Base-by-base conservation (phyloP, 1,140 invertebrate species). In the Penaeus japonicus region DNA sequence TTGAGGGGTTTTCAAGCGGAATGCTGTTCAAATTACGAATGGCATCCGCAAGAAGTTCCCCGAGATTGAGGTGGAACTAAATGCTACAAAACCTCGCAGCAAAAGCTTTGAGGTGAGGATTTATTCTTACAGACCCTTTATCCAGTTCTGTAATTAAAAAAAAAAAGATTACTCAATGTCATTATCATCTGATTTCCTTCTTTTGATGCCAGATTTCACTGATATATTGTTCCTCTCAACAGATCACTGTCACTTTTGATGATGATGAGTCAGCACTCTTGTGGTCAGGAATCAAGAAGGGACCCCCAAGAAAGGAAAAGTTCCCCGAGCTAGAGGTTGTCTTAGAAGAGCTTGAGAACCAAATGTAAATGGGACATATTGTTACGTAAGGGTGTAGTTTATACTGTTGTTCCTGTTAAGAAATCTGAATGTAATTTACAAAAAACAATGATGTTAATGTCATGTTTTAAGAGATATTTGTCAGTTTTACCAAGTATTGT, bases 1-100 rank as follows among this genome's bases (percentile, higher is more conserved):
- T 15, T 87, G 85, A 87, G 54, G 59, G n/a, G 85, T 87, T n/a
- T 87, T 70, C 62, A 87, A 87, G 32, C 85, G 85, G 85, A 87
- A 87, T 87, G 78, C 85, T 35, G 59, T 82, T 82, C 85, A 82
- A 62, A 57, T 87, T 55, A 87, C 79, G 18, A 79, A 87, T 62
- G 80, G 85, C 77, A 87, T 87, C 55, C 85, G 85, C 54, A 32
- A 30, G 22, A 62, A 82, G 85, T 87, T 87, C 78, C 85, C 85
- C 57, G 39, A 82, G 27, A 73, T 87, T 70, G 78, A 82, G 85
- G 85, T 87, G 85, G 85, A 87, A 75, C 78, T 87, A 39, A 87
- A 87, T 39, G 59, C 85, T 70, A 70, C 53, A 54, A 87, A 87
- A 65, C 85, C 85, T 32, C 85, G 85, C 53, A 82, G 78, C 54